Evolutionary conservation across 1,140 invertebrate genomes (phyloP).

Genomic region (Drosophila carrolli): DNA sequence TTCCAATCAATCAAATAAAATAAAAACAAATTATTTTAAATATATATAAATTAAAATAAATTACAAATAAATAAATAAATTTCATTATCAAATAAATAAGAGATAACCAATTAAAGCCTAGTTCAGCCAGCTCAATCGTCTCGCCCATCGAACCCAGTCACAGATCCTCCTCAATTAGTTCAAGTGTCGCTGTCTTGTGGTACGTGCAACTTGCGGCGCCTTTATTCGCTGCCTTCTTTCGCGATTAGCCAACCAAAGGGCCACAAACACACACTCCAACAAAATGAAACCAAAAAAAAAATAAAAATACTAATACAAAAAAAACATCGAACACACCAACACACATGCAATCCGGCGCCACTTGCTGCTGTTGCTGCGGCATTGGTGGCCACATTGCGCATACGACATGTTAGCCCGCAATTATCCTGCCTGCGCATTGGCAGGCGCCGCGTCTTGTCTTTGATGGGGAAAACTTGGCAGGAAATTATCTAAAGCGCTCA

Average conservation of each 20-base stretch:
- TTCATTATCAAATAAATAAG: conserved; percentile 36
- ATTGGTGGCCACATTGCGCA: conserved; percentile 67
- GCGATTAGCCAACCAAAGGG: conserved; percentile 75
- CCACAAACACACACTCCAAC: conserved; percentile 33
- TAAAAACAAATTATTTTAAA: conserved; percentile 10
- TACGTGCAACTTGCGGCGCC: conserved; percentile 62
- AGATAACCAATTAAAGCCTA: conserved; percentile 31
- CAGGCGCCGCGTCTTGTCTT: conserved; percentile 57
- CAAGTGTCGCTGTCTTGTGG: conserved; percentile 69
- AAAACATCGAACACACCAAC: conserved; percentile 16
- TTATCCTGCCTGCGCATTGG: conserved; percentile 67
- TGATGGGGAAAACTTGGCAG: conserved; percentile 72
- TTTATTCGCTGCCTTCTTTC: conserved; percentile 48
- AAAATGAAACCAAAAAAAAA: conserved; percentile 2
- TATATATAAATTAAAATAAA: conserved; percentile 32
- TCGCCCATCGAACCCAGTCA: conserved; percentile 43
- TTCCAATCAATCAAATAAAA: conserved; percentile 34
- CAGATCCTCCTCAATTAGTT: conserved; percentile 51
- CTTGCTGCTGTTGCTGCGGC: conserved; percentile 69
- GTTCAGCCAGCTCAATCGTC: conserved; percentile 46
- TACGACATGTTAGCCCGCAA: conserved; percentile 67
- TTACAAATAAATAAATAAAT: conserved; percentile 21
- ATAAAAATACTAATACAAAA: conserved; percentile 6
- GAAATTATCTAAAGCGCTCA: conserved; percentile 75
- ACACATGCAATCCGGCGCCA: conserved; percentile 25